A percentile compares a stretch with the other conserved stretches of the same genome.
phyloP scores from a whole-genome alignment of 2,797 vertebrate genomes.

The Argentina silus region DNA sequence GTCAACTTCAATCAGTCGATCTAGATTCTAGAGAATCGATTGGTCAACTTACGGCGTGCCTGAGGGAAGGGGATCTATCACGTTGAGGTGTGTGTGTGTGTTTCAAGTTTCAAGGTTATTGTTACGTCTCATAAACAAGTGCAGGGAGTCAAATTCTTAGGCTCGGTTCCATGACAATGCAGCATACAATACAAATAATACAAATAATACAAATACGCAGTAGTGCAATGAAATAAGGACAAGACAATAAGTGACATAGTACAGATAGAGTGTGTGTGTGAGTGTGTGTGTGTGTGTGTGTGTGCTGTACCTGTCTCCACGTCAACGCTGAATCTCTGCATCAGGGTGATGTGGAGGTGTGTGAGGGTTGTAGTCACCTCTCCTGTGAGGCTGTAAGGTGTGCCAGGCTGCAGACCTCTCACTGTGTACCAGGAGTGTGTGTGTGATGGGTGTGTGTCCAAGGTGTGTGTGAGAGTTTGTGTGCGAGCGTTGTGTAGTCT shows the following conservation, averaged over 20 bases:
- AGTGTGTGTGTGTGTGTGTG: not conserved
- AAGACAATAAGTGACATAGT: too few relatives aligned
- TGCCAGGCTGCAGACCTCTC: conserved; percentile 75
- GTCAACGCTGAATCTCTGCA: conserved; percentile 76
- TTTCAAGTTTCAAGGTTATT: too few relatives aligned
- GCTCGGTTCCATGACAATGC: too few relatives aligned
- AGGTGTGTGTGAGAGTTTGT: conserved; percentile 29
- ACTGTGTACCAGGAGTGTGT: conserved; percentile 67
- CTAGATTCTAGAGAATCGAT: too few relatives aligned
- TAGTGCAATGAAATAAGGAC: too few relatives aligned
- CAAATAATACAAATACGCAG: too few relatives aligned
- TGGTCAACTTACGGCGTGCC: not conserved
- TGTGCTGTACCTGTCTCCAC: conserved; percentile 82
- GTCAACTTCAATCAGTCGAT: not conserved
- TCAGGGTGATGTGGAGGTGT: conserved; percentile 70
- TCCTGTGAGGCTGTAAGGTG: conserved; percentile 73
- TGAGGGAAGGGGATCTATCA: too few relatives aligned
- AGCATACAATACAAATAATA: too few relatives aligned
- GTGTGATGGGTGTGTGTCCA: conserved; percentile 37
- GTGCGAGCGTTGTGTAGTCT: conserved; percentile 50
- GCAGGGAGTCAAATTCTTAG: too few relatives aligned
- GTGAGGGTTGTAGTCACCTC: conserved; percentile 71
- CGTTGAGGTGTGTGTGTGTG: not conserved
- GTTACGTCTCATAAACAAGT: too few relatives aligned
- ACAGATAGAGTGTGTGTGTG: too few relatives aligned